A percentile compares a stretch with the other conserved stretches of the same genome.
Evolutionary conservation across 2,797 vertebrate species (phyloP).

Genomic region (Pteropus rufus): DNA sequence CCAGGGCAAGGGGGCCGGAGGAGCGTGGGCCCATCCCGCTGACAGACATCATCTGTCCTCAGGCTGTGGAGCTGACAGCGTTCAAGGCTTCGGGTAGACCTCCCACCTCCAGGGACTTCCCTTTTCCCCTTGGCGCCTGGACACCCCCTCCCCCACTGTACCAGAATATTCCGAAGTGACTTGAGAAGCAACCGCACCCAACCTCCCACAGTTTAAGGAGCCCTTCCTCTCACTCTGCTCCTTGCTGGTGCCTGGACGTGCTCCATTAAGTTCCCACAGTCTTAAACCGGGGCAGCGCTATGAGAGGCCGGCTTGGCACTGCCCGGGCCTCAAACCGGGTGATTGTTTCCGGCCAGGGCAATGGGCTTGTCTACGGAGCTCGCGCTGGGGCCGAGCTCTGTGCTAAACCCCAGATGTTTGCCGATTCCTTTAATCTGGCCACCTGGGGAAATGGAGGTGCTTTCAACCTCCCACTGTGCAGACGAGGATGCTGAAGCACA

Average conservation of each 20-base stretch:
- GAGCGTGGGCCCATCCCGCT: accelerated
- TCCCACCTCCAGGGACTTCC: neutral
- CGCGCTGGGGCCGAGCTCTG: neutral
- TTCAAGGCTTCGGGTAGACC: conserved; percentile 82
- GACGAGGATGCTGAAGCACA: neutral
- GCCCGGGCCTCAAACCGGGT: accelerated
- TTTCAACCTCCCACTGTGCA: neutral
- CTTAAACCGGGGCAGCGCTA: neutral
- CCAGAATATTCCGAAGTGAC: neutral
- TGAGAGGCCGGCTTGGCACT: neutral
- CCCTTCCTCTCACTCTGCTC: neutral
- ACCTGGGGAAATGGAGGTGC: neutral
- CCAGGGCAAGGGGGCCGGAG: neutral
- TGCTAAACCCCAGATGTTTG: neutral
- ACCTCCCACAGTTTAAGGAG: neutral
- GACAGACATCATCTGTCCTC: neutral
- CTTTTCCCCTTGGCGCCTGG: neutral
- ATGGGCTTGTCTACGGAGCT: neutral
- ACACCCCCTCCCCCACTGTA: neutral
- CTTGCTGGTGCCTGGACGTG: neutral
- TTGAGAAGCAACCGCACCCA: neutral
- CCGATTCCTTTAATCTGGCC: neutral
- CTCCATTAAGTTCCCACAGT: neutral
- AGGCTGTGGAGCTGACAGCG: conserved; percentile 82
- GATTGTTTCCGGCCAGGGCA: neutral